phyloP scores from a whole-genome alignment of 2,113 vertebrate species.

The Opisthocomus hoazin region DNA sequence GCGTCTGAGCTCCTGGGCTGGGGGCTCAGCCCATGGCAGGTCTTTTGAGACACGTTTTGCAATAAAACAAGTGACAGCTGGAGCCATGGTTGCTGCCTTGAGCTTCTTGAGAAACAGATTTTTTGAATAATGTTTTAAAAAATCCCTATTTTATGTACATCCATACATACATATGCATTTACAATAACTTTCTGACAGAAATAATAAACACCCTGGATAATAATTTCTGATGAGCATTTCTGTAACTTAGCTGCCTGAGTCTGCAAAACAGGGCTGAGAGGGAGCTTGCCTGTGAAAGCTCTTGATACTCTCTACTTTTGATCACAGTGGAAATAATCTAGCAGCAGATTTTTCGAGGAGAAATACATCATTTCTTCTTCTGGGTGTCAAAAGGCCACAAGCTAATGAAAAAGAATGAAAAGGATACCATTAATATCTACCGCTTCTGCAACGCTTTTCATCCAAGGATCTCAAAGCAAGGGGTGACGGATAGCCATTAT shows the following conservation, averaged over 20 bases:
- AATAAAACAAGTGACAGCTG: not conserved
- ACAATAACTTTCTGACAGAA: not conserved
- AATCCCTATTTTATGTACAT: not conserved
- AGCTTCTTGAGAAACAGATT: not conserved
- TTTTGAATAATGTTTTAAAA: not conserved
- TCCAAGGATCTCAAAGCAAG: slow-evolving; percentile 10
- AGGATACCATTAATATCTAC: not conserved
- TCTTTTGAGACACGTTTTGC: not conserved
- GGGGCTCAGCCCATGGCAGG: not conserved
- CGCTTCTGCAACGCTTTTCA: slow-evolving; percentile 18
- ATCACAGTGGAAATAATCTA: slow-evolving; percentile 30
- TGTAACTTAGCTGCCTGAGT: not conserved
- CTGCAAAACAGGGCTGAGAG: not conserved
- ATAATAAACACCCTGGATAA: not conserved
- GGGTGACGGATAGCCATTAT: slow-evolving; percentile 3
- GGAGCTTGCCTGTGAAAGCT: not conserved
- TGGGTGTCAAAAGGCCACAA: slow-evolving; percentile 37
- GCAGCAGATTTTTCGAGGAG: slow-evolving; percentile 25
- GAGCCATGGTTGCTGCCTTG: not conserved
- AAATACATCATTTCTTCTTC: slow-evolving; percentile 21
- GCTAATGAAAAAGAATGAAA: slow-evolving; percentile 44
- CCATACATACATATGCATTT: not conserved
- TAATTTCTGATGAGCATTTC: not conserved
- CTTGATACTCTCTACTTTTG: not conserved
- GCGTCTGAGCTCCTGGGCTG: not conserved